phyloP scores from a whole-genome alignment of 2,113 vertebrate genomes.

The Epinephelus fuscoguttatus region DNA sequence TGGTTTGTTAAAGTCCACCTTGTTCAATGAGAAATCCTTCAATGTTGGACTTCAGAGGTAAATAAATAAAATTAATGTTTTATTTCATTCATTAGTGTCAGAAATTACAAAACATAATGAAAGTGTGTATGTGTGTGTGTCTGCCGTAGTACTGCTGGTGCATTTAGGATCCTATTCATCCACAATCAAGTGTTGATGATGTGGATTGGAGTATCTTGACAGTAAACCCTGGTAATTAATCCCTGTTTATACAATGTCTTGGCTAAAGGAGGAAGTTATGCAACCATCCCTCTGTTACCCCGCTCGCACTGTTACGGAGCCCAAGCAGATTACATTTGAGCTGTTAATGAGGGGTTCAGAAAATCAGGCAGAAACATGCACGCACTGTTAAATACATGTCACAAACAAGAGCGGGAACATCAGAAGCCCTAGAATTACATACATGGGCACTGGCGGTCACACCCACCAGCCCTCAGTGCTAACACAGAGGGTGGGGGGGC shows the following conservation, averaged over 20 bases:
- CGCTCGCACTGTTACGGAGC: constrained; percentile 37
- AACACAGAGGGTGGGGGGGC: background rate
- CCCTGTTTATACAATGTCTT: constrained; percentile 56
- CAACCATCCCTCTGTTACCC: constrained; percentile 52
- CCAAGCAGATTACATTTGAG: constrained; percentile 55
- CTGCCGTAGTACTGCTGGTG: background rate
- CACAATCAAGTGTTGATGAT: constrained; percentile 23
- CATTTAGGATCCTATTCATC: constrained; percentile 25
- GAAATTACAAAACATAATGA: background rate
- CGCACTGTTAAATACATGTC: constrained; percentile 9
- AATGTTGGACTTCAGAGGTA: background rate
- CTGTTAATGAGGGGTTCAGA: constrained; percentile 54
- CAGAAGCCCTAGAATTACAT: background rate
- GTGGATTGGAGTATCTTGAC: constrained; percentile 51
- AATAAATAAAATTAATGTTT: background rate
- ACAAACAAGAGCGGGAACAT: background rate
- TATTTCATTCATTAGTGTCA: background rate
- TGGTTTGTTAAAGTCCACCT: background rate
- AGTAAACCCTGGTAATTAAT: constrained; percentile 60
- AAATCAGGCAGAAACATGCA: constrained; percentile 25
- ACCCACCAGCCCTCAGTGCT: background rate
- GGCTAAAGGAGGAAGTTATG: constrained; percentile 59
- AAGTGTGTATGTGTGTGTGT: background rate
- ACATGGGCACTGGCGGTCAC: background rate
- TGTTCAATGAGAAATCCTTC: background rate